These are phyloP conservation scores for Cichladusa arquata DNA, from an alignment of 2,113 vertebrate genomes.

Conservation along the genomic window DNA sequence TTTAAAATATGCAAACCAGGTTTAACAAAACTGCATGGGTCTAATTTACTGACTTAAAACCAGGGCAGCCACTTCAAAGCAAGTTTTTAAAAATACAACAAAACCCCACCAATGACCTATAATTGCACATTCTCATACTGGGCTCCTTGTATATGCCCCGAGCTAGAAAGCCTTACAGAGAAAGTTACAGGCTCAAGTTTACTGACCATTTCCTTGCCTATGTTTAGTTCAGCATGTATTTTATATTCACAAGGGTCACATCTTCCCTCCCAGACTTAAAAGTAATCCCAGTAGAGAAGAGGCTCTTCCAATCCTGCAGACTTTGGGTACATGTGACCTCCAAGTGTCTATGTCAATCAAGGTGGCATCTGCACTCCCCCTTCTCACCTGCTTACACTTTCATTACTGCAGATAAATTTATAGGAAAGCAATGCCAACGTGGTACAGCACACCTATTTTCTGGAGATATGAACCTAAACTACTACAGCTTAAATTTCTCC, in stretches of 20 bases:
- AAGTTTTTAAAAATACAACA: not conserved
- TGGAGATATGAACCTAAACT: not conserved
- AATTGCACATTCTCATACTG: not conserved
- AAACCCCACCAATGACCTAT: accelerated
- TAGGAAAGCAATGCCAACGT: not conserved
- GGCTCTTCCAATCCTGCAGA: not conserved
- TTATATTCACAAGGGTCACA: not conserved
- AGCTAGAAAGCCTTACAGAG: not conserved
- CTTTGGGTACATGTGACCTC: not conserved
- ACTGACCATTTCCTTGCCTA: not conserved
- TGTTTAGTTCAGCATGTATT: not conserved
- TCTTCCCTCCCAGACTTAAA: not conserved
- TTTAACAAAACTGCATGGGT: not conserved
- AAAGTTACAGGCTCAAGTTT: not conserved
- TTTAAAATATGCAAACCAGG: not conserved
- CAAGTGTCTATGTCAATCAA: not conserved
- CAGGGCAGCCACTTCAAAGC: not conserved
- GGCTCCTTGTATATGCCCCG: accelerated
- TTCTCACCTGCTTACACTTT: not conserved
- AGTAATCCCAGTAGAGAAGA: not conserved
- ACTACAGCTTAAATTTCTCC: not conserved
- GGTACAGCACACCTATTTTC: not conserved
- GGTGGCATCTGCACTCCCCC: not conserved
- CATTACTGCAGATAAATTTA: not conserved
- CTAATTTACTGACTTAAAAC: not conserved